These are phyloP conservation scores for Parnassius apollo DNA, from an alignment of 2,888 invertebrate genomes.

Conservation along the genomic window DNA sequence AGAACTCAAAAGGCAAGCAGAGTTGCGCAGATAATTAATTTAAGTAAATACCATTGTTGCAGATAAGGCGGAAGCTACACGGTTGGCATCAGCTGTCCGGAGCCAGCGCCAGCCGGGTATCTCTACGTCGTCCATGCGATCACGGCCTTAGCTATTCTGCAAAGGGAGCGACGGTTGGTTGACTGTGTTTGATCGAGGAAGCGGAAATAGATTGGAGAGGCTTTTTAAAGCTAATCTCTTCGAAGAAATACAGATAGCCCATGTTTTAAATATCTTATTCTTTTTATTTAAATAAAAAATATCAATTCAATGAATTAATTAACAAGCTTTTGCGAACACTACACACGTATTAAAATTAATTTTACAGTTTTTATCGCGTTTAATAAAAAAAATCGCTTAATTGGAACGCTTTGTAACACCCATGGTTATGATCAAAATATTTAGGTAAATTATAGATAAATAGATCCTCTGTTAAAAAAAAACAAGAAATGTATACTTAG, in stretches of 20 bases:
- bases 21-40: not conserved
- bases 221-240: slow-evolving; percentile 22
- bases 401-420: no score
- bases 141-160: slow-evolving; percentile 55
- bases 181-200: slow-evolving; percentile 41
- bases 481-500: no score
- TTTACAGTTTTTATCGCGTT: no score
- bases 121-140: slow-evolving; percentile 52
- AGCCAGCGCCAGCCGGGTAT: slow-evolving; percentile 43
- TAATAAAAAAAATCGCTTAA: no score
- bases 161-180: slow-evolving; percentile 31
- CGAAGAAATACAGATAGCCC: slow-evolving; percentile 25
- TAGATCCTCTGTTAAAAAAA: no score
- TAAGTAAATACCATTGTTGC: slow-evolving; percentile 38
- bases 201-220: slow-evolving; percentile 27
- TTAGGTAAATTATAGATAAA: no score
- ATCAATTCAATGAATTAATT: no score
- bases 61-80: slow-evolving; percentile 54
- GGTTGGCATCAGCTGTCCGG: slow-evolving; percentile 46
- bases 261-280: not conserved
- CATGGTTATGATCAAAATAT: no score
- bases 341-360: no score
- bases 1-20: no score
- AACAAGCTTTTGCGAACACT: slow-evolving; percentile 18
- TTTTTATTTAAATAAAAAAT: no score